These are phyloP conservation scores for Dipodomys ordii DNA, from an alignment of 2,113 vertebrate species.

Conservation along the genomic window DNA sequence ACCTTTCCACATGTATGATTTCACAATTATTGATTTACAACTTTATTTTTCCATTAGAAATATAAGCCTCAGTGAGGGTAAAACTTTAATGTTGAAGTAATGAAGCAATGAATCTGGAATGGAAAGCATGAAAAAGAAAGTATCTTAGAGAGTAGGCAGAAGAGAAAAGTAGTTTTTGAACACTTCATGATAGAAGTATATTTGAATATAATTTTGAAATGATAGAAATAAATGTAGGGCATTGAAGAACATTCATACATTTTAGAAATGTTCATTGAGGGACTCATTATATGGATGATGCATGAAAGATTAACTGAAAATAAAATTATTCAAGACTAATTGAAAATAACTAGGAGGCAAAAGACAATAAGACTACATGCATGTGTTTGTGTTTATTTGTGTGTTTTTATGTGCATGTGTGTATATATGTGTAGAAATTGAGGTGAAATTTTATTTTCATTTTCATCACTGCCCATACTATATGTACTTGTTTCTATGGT, in stretches of 20 bases:
- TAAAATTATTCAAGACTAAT: not conserved
- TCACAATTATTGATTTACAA: not conserved
- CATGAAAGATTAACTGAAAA: not conserved
- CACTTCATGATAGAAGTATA: not conserved
- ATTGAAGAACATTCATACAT: not conserved
- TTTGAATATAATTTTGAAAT: slow-evolving; percentile 20
- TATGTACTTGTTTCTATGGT: not conserved
- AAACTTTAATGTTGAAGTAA: slow-evolving; percentile 49
- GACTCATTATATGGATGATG: not conserved
- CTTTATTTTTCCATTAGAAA: not conserved
- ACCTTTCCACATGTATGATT: not conserved
- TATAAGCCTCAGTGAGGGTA: not conserved
- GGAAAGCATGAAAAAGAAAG: slow-evolving; percentile 25
- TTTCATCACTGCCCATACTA: not conserved
- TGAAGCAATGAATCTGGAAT: slow-evolving; percentile 44
- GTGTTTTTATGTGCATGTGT: too few relatives aligned
- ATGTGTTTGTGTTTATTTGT: too few relatives aligned
- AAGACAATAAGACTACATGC: not conserved
- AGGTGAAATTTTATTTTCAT: slow-evolving; percentile 31
- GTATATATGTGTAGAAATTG: not conserved
- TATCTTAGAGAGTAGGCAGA: not conserved
- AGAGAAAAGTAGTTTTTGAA: slow-evolving; percentile 47
- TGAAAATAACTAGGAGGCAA: not conserved
- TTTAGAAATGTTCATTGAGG: not conserved
- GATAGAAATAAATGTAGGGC: not conserved